These are phyloP conservation scores for Morinoia aosen DNA, from an alignment of 2,888 invertebrate genomes.

Conservation along the genomic window DNA sequence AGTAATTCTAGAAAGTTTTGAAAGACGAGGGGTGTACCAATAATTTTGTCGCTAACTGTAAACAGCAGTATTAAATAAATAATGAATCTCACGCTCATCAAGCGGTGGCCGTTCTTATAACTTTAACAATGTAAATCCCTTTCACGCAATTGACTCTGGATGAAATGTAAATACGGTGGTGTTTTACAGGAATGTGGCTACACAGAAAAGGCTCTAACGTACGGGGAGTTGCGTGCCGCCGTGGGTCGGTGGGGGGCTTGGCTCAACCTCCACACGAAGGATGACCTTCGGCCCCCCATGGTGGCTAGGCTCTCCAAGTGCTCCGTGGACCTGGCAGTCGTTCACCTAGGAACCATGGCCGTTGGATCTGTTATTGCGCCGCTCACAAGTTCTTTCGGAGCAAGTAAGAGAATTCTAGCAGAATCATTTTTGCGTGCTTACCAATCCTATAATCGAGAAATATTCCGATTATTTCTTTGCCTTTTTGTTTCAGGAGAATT, in stretches of 20 bases:
- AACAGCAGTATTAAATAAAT: too few relatives aligned
- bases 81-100: too few relatives aligned
- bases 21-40: too few relatives aligned
- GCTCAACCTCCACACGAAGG: neutral
- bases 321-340: constrained; percentile 25
- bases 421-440: too few relatives aligned
- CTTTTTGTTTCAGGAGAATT: neutral
- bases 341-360: constrained; percentile 22
- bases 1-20: too few relatives aligned
- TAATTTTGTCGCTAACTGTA: too few relatives aligned
- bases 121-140: too few relatives aligned
- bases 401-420: neutral
- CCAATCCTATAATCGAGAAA: too few relatives aligned
- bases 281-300: neutral
- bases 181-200: constrained; percentile 1
- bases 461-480: neutral
- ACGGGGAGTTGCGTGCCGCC: neutral
- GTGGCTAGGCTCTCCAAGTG: neutral
- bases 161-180: neutral
- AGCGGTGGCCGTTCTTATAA: too few relatives aligned
- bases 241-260: constrained; percentile 23
- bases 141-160: too few relatives aligned
- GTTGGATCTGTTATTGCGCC: neutral
- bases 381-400: neutral
- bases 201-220: neutral